phyloP scores from a whole-genome alignment of 2,888 invertebrate genomes.

The Lissocephala sabroskyi region DNA sequence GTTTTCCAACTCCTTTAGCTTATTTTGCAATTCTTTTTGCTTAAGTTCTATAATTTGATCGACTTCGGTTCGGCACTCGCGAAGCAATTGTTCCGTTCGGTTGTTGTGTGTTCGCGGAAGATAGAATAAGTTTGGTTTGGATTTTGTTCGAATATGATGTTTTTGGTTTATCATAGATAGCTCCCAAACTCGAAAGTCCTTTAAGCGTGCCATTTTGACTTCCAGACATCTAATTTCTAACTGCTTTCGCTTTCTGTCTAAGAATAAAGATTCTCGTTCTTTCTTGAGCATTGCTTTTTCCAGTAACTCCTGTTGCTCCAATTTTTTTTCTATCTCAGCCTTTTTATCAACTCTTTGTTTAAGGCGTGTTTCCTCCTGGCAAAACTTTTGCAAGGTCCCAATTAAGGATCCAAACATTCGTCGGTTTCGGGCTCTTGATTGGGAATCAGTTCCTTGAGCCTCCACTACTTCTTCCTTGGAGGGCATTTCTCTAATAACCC shows the following conservation, averaged over 20 bases:
- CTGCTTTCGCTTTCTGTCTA: slow-evolving; percentile 89
- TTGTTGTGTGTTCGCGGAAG: slow-evolving; percentile 85
- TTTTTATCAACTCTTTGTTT: slow-evolving; percentile 91
- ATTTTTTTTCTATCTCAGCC: slow-evolving; percentile 87
- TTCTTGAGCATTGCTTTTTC: slow-evolving; percentile 89
- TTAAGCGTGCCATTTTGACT: slow-evolving; percentile 89
- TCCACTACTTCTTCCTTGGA: slow-evolving; percentile 86
- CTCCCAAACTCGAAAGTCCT: slow-evolving; percentile 93
- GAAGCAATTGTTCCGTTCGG: slow-evolving; percentile 79
- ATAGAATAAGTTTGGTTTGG: slow-evolving; percentile 91
- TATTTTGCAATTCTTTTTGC: slow-evolving; percentile 29
- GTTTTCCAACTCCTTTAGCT: slow-evolving; percentile 34
- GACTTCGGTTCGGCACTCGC: slow-evolving; percentile 74
- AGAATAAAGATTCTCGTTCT: slow-evolving; percentile 88
- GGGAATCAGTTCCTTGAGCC: slow-evolving; percentile 87
- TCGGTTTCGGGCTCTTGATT: slow-evolving; percentile 86
- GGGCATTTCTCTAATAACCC: slow-evolving; percentile 90
- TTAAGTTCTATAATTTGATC: slow-evolving; percentile 31
- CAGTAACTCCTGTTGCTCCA: slow-evolving; percentile 91
- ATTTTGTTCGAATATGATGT: slow-evolving; percentile 89
- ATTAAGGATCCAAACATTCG: slow-evolving; percentile 97
- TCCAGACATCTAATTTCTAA: slow-evolving; percentile 91
- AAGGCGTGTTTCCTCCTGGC: slow-evolving; percentile 91
- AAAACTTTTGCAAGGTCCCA: slow-evolving; percentile 95
- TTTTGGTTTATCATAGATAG: slow-evolving; percentile 82